These are phyloP conservation scores for Pedetes capensis DNA, from an alignment of 2,113 vertebrate species.

Conservation along the genomic window DNA sequence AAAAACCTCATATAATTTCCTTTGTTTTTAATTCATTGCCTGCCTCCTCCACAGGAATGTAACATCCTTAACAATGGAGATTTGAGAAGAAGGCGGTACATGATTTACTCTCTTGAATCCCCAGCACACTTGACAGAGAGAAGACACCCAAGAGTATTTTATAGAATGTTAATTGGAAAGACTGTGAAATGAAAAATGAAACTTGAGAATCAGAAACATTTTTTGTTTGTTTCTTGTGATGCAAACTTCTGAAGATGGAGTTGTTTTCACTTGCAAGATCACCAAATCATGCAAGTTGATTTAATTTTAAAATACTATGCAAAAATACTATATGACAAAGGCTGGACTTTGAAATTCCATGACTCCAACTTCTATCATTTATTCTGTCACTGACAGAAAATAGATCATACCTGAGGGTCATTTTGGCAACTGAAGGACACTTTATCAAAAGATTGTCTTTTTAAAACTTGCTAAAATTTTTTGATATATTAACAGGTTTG, in stretches of 20 bases:
- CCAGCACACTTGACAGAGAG: neutral
- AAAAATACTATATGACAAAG: neutral
- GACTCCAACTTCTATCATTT: neutral
- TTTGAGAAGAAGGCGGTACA: neutral
- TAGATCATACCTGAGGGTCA: neutral
- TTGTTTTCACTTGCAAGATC: neutral
- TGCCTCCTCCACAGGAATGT: neutral
- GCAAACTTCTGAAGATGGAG: neutral
- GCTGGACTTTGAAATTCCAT: neutral
- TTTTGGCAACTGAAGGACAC: neutral
- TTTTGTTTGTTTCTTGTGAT: constrained; percentile 31
- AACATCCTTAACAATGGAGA: neutral
- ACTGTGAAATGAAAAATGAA: neutral
- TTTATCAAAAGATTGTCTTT: neutral
- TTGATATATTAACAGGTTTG: neutral
- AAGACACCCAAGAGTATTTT: neutral
- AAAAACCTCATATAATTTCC: neutral
- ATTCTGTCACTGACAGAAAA: neutral
- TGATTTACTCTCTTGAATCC: neutral
- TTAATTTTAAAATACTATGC: constrained; percentile 11
- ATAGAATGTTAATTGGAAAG: neutral
- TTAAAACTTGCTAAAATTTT: neutral
- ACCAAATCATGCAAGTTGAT: neutral
- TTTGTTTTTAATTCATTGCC: neutral
- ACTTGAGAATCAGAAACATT: neutral